Base-by-base conservation (phyloP, 2,113 vertebrate species). In the Solea senegalensis region DNA sequence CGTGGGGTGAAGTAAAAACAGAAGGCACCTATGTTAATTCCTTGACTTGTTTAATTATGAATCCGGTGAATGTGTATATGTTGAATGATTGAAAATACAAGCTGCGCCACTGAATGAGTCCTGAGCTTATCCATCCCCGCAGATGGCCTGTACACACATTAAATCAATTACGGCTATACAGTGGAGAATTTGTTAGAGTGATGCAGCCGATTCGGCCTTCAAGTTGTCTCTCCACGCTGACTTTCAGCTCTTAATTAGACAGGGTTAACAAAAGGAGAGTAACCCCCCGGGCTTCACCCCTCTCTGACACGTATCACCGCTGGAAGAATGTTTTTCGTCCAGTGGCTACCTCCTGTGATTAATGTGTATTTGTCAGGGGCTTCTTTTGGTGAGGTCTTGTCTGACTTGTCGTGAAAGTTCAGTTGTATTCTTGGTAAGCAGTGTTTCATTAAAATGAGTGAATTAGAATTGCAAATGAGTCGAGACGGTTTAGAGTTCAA, bases 381-480 rank as follows among this genome's bases (percentile, higher is more conserved):
- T 91, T 87, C 91, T 92, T 93, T 91, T 93, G 90, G 89, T 88
- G 90, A 89, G 88, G 91, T 91, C 89, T 93, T 88, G 83, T 92
- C 91, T 90, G 92, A 90, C 90, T 50, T 90, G 91, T 94, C 89
- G 93, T 82, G 81, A 92, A 94, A 94, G 92, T 95, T 94, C 85
- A 92, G 94, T 93, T 93, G 93, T 86, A 92, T 92, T 94, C 93
- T 93, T 92, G 90, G 78, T 88, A 91, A 92, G 92, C 86, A 89
- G 83, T 82, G 76, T 92, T 94, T 93, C 90, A 93, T 94, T 95
- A 93, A 94, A 94, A 93, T 94, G 90, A 91, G 92, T 75, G 64
- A 74, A 94, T 95, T 94, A 94, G 90, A 94, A 92, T 93, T 94
- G 94, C 93, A 95, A 94, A 94, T 95, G 85, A 81, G 14, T 66